Evolutionary conservation across 2,888 invertebrate species (phyloP).

Genomic region (Crepidodera aurea): DNA sequence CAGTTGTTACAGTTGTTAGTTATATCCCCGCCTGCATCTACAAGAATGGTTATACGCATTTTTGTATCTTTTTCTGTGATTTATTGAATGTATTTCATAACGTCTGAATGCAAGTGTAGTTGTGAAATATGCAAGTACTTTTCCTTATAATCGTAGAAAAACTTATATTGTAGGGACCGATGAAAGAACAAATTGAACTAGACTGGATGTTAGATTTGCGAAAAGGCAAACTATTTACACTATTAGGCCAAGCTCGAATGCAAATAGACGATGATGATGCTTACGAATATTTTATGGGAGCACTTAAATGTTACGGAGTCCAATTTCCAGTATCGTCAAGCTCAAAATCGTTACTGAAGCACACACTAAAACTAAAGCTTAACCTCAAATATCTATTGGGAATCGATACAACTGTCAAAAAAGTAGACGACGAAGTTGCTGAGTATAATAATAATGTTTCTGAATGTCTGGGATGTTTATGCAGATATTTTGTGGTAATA

Average conservation of each 20-base stretch:
- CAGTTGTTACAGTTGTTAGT: too few relatives aligned
- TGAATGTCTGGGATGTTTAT: constrained; percentile 60
- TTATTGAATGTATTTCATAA: too few relatives aligned
- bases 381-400: constrained; percentile 53
- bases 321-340: constrained; percentile 57
- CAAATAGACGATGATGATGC: constrained; percentile 61
- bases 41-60: too few relatives aligned
- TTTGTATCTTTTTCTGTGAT: too few relatives aligned
- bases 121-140: too few relatives aligned
- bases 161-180: constrained; percentile 37
- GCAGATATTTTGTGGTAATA: constrained; percentile 59
- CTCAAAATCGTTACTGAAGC: constrained; percentile 48
- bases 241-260: constrained; percentile 60
- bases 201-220: constrained; percentile 58
- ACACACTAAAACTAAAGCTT: constrained; percentile 51
- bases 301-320: constrained; percentile 58
- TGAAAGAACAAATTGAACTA: constrained; percentile 52
- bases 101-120: too few relatives aligned
- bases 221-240: constrained; percentile 60
- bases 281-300: constrained; percentile 53
- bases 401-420: constrained; percentile 47
- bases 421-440: constrained; percentile 54
- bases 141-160: too few relatives aligned
- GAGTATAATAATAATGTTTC: constrained; percentile 62
- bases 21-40: too few relatives aligned